phyloP scores from a whole-genome alignment of 2,797 vertebrate genomes.

The Mormyrus proboscirostris region DNA sequence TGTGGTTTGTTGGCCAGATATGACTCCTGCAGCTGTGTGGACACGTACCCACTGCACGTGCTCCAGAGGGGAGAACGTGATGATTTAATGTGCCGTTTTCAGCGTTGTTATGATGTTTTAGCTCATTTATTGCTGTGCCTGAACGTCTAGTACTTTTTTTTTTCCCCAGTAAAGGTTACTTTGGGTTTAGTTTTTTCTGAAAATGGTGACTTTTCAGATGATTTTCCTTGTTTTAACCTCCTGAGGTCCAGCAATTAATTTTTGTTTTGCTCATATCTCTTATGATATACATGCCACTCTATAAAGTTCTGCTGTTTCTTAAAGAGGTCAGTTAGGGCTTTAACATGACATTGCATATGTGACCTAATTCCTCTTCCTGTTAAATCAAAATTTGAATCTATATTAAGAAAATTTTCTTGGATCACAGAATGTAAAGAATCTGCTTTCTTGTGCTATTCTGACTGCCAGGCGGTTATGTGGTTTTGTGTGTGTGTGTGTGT shows the following conservation, averaged over 20 bases:
- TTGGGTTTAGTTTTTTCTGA: not conserved
- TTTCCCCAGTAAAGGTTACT: not conserved
- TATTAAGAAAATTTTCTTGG: not conserved
- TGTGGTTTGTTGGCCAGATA: not conserved
- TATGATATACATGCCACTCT: not conserved
- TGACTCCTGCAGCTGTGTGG: not conserved
- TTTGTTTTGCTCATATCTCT: not conserved
- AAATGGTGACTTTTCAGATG: not conserved
- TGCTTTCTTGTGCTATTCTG: not conserved
- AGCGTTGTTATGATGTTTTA: not conserved
- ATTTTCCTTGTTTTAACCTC: not conserved
- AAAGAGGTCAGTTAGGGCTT: not conserved
- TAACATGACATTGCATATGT: not conserved
- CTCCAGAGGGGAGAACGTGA: not conserved
- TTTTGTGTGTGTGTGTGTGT: not conserved
- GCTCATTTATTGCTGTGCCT: not conserved
- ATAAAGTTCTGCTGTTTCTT: not conserved
- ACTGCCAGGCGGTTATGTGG: not conserved
- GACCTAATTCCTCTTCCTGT: not conserved
- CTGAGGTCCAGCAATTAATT: not conserved
- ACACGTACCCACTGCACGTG: not conserved
- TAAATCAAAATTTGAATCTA: not conserved
- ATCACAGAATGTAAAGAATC: not conserved
- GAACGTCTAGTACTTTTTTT: not conserved
- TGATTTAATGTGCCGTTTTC: not conserved